phyloP scores from a whole-genome alignment of 2,888 invertebrate genomes.

The Timema cristinae region DNA sequence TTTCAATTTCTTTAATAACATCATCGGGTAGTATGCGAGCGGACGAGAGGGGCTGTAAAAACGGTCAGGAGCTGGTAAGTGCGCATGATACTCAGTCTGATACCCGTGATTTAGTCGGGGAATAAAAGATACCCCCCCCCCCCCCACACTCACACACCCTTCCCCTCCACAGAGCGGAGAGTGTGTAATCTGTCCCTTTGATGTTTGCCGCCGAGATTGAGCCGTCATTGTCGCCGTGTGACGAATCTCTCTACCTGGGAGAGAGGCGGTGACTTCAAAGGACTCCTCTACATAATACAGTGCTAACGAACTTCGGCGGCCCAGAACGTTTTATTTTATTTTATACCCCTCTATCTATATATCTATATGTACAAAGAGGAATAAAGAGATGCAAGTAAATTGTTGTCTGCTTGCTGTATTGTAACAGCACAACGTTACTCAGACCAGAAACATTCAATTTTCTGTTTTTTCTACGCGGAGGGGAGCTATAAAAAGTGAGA shows the following conservation, averaged over 20 bases:
- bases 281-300: slow-evolving; percentile 11
- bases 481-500: background rate
- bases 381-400: slow-evolving; percentile 3
- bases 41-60: no score
- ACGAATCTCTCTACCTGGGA: slow-evolving; percentile 11
- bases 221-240: slow-evolving; percentile 11
- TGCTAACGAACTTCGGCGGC: slow-evolving; percentile 13
- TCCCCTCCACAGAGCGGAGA: no score
- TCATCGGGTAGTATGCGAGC: no score
- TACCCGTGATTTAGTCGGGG: no score
- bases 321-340: background rate
- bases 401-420: slow-evolving; percentile 14
- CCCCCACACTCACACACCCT: no score
- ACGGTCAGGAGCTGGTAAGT: no score
- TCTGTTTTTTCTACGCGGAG: no score
- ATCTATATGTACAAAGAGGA: background rate
- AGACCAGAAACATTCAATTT: slow-evolving; percentile 9
- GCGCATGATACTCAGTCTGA: no score
- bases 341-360: no score
- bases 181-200: background rate
- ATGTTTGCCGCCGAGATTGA: slow-evolving; percentile 12
- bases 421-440: background rate
- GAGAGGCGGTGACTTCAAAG: slow-evolving; percentile 11
- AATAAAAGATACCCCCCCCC: no score
- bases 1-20: no score